Base-by-base conservation (phyloP, 2,888 invertebrate species). In the Ethmia dodecea region DNA sequence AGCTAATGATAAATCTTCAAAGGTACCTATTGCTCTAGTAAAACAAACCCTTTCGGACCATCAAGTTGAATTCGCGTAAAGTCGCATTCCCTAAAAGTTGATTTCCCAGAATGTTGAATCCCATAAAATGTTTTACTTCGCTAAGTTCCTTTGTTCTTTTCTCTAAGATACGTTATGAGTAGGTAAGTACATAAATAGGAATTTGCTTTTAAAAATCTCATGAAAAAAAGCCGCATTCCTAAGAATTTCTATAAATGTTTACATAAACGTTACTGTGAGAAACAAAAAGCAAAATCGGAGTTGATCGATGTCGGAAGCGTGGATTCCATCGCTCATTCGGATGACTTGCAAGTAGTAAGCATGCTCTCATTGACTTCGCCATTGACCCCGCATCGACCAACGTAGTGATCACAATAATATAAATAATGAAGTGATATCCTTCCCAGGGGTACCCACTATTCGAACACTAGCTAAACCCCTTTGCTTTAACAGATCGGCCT, bases 341-440 rank as follows among this genome's bases (percentile, higher is more conserved):
- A 78, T 84, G 84, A 84, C 84, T 84, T 83, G 84, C 84, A 78
- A 60, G 59, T 68, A 64, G 63, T 62, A 65, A 63, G 71, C 68
- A 72, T 78, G 73, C 67, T 80, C 80, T 83, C 78, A 79, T 79
- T 80, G 81, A 84, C 83, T 80, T 70, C 80, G 58, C 72, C 58
- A 74, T 76, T 81, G 81, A 81, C 83, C 83, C 66, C 71, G 61
- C 65, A 62, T 63, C 68, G 10, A 66, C 52, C 58, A 61, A 57
- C 13, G n/a, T 56, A 62, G 57, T 49, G 67, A 75, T 78, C 76
- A 70, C 72, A 74, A 77, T 72, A 78, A 74, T 72, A 73, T 70
- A 75, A 78, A 78, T 79, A 76, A 77, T 69, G 64, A 64, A 66
- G 57, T 65, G 58, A 70, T 72, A 70, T 69, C 69, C 70, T 66